Evolutionary conservation across 2,113 vertebrate genomes (phyloP).

Genomic region (Myodes glareolus): DNA sequence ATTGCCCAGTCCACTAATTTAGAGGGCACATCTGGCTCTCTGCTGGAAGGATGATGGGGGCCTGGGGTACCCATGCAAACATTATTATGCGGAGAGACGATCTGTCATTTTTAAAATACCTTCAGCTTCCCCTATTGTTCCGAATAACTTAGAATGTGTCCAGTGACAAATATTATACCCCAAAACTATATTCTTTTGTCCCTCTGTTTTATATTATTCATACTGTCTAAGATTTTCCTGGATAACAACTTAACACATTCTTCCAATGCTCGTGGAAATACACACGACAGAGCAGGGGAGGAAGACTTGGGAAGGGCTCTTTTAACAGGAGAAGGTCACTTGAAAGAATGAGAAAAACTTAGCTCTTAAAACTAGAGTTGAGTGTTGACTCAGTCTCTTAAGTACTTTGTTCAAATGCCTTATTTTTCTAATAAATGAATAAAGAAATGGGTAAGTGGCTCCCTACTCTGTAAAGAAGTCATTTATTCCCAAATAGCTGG

Average conservation of each 20-base stretch:
- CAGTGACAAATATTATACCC: not conserved
- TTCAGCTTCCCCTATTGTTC: slow-evolving; percentile 27
- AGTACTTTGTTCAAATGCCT: not conserved
- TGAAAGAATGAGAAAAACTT: not conserved
- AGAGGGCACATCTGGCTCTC: slow-evolving; percentile 61
- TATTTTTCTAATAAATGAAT: not conserved
- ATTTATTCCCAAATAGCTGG: not conserved
- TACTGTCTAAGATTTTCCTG: not conserved
- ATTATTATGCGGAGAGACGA: not conserved
- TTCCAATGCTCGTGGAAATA: slow-evolving; percentile 21
- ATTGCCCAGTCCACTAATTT: slow-evolving; percentile 40
- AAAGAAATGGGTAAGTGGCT: not conserved
- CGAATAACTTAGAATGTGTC: slow-evolving; percentile 46
- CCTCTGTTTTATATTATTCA: not conserved
- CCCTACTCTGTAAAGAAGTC: not conserved
- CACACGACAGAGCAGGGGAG: not conserved
- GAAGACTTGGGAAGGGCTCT: not conserved
- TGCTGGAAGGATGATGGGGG: not conserved
- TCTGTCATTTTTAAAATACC: slow-evolving; percentile 7
- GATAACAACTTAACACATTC: not conserved
- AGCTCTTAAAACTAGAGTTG: not conserved
- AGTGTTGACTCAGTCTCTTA: not conserved
- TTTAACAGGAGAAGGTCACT: slow-evolving; percentile 11
- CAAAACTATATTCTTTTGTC: not conserved
- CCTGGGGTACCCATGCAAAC: slow-evolving; percentile 24